Evolutionary conservation across 2,888 invertebrate genomes (phyloP).

Genomic region (Lycaena phlaeas): DNA sequence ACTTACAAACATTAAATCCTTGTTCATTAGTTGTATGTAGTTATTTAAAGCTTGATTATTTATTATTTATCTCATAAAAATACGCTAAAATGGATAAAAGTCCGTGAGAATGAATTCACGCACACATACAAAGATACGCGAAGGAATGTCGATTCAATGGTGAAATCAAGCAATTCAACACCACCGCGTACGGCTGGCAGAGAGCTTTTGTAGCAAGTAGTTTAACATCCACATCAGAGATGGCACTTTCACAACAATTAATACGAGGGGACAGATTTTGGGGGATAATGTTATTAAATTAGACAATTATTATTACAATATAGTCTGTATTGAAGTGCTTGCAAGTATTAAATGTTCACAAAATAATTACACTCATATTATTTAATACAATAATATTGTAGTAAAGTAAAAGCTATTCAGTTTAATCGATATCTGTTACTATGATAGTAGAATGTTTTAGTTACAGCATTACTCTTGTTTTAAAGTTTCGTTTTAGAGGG

Average conservation of each 20-base stretch:
- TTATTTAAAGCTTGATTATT: slow-evolving; percentile 19
- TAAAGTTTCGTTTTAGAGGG: slow-evolving; percentile 8
- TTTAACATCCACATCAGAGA: slow-evolving; percentile 40
- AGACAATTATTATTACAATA: no score
- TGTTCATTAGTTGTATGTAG: slow-evolving; percentile 19
- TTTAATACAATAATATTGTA: no score
- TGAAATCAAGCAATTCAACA: slow-evolving; percentile 66
- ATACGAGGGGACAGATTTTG: slow-evolving; percentile 32
- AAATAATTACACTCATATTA: no score
- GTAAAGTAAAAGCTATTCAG: no score
- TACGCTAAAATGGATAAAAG: slow-evolving; percentile 22
- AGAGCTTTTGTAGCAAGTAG: slow-evolving; percentile 52
- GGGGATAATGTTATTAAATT: no score
- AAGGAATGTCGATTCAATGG: slow-evolving; percentile 72
- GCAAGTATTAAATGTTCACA: no score
- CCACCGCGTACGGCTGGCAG: slow-evolving; percentile 47
- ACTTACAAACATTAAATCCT: slow-evolving; percentile 18
- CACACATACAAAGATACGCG: slow-evolving; percentile 64
- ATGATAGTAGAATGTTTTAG: no score
- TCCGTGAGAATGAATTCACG: slow-evolving; percentile 55
- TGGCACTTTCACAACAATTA: slow-evolving; percentile 35
- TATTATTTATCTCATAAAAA: slow-evolving; percentile 42
- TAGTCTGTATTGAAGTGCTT: no score
- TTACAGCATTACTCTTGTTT: slow-evolving; percentile 22
- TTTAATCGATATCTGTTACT: not conserved